These are phyloP conservation scores for Ahaetulla prasina DNA, from an alignment of 2,113 vertebrate genomes.

Conservation along the genomic window DNA sequence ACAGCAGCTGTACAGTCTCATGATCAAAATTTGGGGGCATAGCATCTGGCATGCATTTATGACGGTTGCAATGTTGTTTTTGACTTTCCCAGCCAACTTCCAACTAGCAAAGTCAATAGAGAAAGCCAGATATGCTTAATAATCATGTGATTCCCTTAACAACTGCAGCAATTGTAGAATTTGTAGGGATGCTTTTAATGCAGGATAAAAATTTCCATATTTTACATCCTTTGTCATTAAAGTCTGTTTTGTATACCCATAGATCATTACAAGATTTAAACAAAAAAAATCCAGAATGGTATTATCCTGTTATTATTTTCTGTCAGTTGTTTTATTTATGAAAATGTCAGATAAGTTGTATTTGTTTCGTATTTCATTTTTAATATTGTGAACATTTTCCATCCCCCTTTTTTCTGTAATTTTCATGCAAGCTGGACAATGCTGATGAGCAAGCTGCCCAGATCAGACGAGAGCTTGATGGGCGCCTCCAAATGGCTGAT, in stretches of 20 bases:
- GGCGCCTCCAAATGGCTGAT: constrained; percentile 87
- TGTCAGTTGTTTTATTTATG: background rate
- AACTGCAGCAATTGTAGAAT: background rate
- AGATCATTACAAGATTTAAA: background rate
- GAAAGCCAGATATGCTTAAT: background rate
- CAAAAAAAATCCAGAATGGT: background rate
- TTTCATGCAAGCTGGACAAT: constrained; percentile 82
- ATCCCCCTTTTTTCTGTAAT: constrained; percentile 8
- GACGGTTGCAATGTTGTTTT: background rate
- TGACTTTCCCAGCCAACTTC: background rate
- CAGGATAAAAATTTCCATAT: background rate
- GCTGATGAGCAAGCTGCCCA: constrained; percentile 97
- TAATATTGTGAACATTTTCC: background rate
- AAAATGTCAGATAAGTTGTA: background rate
- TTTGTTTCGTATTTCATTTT: background rate
- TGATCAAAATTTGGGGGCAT: background rate
- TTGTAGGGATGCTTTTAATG: background rate
- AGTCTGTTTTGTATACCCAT: background rate
- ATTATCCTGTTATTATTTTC: background rate
- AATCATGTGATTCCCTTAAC: background rate
- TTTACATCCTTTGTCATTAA: background rate
- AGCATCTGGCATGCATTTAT: background rate
- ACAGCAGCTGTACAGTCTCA: no score
- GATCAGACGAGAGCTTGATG: constrained; percentile 93
- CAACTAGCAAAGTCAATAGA: background rate